Percentiles rank a stretch among this genome's conserved stretches.
Evolutionary conservation across 2,113 vertebrate genomes (phyloP).

Genomic region (Anthoscopus minutus): DNA sequence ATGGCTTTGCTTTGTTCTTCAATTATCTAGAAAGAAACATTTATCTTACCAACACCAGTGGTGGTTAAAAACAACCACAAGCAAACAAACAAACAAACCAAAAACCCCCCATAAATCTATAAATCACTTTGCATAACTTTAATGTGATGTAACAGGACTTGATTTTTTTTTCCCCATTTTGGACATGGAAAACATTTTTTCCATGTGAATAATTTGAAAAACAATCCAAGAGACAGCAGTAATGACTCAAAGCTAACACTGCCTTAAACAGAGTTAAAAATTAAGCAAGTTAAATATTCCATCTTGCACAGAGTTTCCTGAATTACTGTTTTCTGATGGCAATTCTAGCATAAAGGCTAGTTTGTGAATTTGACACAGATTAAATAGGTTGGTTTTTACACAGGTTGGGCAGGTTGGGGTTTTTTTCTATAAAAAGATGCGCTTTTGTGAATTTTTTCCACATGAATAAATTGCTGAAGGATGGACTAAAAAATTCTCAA

Average conservation of each 20-base stretch:
- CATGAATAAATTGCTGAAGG: not conserved
- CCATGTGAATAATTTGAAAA: not conserved
- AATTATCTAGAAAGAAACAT: not conserved
- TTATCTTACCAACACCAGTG: not conserved
- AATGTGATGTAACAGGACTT: not conserved
- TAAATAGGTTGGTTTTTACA: not conserved
- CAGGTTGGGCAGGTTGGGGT: no score
- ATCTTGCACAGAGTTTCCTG: not conserved
- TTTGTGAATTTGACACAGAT: not conserved
- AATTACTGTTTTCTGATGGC: not conserved
- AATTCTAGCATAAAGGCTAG: not conserved
- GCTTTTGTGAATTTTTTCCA: not conserved
- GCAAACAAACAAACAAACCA: not conserved
- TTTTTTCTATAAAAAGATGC: not conserved
- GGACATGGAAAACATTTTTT: not conserved
- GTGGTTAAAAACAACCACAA: not conserved
- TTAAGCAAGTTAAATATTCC: not conserved
- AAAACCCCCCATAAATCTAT: fast-evolving
- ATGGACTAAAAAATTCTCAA: not conserved
- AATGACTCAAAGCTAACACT: not conserved
- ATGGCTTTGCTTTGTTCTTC: not conserved
- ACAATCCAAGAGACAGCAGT: not conserved
- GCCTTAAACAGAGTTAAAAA: not conserved
- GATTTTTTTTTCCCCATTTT: not conserved
- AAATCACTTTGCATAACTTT: not conserved